phyloP scores from a whole-genome alignment of 2,888 invertebrate genomes.

The Atethmia centrago region DNA sequence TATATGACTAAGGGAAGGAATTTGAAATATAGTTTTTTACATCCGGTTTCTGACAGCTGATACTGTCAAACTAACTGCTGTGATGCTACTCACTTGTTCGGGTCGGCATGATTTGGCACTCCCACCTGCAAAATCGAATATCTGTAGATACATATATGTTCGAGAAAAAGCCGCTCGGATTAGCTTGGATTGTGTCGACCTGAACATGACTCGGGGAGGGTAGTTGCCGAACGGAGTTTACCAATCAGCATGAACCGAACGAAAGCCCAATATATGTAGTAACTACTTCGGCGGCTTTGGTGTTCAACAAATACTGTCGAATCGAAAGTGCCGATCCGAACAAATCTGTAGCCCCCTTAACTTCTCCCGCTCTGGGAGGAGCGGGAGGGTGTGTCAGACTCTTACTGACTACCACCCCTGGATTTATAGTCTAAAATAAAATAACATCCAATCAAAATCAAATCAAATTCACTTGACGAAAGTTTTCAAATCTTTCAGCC shows the following conservation, averaged over 20 bases:
- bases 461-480: background rate
- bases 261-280: background rate
- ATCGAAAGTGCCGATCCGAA: background rate
- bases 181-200: background rate
- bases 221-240: background rate
- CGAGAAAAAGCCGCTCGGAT: background rate
- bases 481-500: background rate
- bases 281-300: background rate
- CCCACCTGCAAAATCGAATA: background rate
- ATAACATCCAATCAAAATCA: background rate
- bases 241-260: background rate
- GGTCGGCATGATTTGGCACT: background rate
- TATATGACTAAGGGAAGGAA: slow-evolving; percentile 2
- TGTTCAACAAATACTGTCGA: background rate
- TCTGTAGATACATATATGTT: background rate
- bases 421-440: background rate
- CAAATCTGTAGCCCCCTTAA: background rate
- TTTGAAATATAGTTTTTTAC: background rate
- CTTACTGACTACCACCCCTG: too few species aligned
- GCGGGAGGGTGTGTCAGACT: too few species aligned
- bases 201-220: background rate
- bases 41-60: background rate
- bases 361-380: too few species aligned
- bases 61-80: background rate
- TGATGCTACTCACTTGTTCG: too few species aligned